These are phyloP conservation scores for Cecidostiba fungosa DNA, from an alignment of 2,888 invertebrate genomes.

Conservation along the genomic window DNA sequence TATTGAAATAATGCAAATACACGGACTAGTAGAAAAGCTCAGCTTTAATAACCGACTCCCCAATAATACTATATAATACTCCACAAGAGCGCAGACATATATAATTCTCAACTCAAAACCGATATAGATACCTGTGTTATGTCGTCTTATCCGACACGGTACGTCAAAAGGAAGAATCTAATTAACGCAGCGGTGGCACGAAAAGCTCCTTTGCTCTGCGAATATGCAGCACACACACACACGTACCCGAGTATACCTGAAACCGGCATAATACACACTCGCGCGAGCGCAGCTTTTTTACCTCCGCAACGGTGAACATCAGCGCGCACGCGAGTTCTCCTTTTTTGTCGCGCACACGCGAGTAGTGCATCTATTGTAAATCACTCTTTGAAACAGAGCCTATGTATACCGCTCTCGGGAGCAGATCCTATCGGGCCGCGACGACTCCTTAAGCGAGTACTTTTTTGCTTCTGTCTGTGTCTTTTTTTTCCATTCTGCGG, in stretches of 20 bases:
- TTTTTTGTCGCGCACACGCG: conserved; percentile 32
- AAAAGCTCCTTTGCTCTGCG: conserved; percentile 20
- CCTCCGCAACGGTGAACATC: conserved; percentile 49
- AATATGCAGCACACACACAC: not conserved
- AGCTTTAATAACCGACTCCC: not conserved
- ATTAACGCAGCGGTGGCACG: conserved; percentile 26
- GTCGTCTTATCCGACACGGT: not conserved
- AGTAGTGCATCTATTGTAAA: conserved; percentile 46
- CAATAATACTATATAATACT: not conserved
- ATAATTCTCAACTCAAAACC: not conserved
- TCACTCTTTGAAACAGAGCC: conserved; percentile 32
- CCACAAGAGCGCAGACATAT: not conserved
- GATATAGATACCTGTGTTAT: not conserved
- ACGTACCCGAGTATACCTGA: too few species aligned
- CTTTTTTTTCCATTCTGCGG: not conserved
- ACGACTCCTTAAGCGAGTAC: conserved; percentile 15
- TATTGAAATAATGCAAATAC: too few species aligned
- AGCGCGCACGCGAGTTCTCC: not conserved
- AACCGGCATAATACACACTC: not conserved
- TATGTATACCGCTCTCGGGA: not conserved
- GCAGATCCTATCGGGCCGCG: not conserved
- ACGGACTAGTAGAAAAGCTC: not conserved
- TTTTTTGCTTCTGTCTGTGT: not conserved
- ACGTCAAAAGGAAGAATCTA: conserved; percentile 36
- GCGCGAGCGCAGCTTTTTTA: conserved; percentile 41